Percentiles rank a stretch among this genome's conserved stretches.
Evolutionary conservation across 2,888 invertebrate genomes (phyloP).

Genomic region (Drosophila gaucha): DNA sequence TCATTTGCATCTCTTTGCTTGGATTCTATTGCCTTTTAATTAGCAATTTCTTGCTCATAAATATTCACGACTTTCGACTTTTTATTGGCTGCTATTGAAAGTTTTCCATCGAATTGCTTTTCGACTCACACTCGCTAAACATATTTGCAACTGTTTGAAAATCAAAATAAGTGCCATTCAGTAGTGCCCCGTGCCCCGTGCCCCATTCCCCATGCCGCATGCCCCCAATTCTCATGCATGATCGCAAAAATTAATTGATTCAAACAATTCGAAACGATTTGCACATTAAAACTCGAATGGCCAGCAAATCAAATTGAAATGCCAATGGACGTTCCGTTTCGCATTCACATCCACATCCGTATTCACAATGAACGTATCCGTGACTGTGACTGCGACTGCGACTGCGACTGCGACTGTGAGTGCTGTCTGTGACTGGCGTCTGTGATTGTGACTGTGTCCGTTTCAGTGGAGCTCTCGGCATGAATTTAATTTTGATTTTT

Average conservation of each 20-base stretch:
- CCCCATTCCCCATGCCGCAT: not conserved
- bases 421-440: not conserved
- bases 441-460: constrained; percentile 17
- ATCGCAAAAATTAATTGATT: constrained; percentile 73
- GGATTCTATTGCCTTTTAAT: not conserved
- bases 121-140: constrained; percentile 1
- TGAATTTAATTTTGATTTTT: constrained; percentile 79
- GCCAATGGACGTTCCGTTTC: constrained; percentile 47
- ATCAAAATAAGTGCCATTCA: constrained; percentile 8
- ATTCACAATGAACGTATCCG: constrained; percentile 2
- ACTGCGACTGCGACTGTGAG: not conserved
- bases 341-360: constrained; percentile 10
- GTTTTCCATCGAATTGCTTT: constrained; percentile 2
- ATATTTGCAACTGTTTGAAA: constrained; percentile 14
- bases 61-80: not conserved
- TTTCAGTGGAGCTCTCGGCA: constrained; percentile 46
- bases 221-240: constrained; percentile 42
- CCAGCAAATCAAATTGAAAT: constrained; percentile 74
- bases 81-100: constrained; percentile 1
- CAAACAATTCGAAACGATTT: constrained; percentile 73
- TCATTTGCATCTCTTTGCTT: not conserved
- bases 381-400: not conserved
- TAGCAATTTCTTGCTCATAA: not conserved
- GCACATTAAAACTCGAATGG: constrained; percentile 66
- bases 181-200: not conserved